Evolutionary conservation across 1,140 invertebrate species (phyloP), one percentile per base, ranked within the genome.

Genomic region (Ephestia elutella): DNA sequence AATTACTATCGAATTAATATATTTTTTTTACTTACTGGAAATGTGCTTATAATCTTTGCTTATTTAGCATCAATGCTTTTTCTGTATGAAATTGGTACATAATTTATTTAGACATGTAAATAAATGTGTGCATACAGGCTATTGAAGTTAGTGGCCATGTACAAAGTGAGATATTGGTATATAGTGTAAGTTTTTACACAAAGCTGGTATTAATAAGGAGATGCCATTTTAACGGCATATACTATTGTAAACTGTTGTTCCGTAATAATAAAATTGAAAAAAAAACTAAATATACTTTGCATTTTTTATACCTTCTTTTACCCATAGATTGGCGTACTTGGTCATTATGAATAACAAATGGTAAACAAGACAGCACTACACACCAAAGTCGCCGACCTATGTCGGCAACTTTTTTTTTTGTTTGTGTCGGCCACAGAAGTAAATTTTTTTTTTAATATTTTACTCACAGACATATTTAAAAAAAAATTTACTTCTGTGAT

Each of bases 151-250:
- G 74, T 73, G 70, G 70, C 66, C 68, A 73, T 78, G 75, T 81
- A 81, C 70, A 78, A 74, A 78, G 62, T 70, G 74, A 71, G 49
- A 60, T 71, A 69, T 57, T 68, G 49, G 49, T 50, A 53, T 20
- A 58, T 71, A 71, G 56, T 66, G 62, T 80, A 75, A 78, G 71
- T 79, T 82, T 81, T 79, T 82, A 82, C 79, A 74, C 71, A 49
- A 63, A 59, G 60, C 62, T 55, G 20, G 21, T 80, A 71, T 68
- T 69, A 48, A 56, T 71, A 74, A 72, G 57, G 44, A 67, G 67
- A 71, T 82, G 78, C 75, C 80, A 82, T 80, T 77, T 63, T 62
- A 32, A 62, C 61, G 79, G 76, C 75, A 62, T 68, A 49, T 66
- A 61, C 64, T 76, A 73, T 75, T 78, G 68, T 78, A 70, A 78